Conservation (phyloP, 2,888 invertebrate species). For the Siphlonurus alternatus region DNA sequence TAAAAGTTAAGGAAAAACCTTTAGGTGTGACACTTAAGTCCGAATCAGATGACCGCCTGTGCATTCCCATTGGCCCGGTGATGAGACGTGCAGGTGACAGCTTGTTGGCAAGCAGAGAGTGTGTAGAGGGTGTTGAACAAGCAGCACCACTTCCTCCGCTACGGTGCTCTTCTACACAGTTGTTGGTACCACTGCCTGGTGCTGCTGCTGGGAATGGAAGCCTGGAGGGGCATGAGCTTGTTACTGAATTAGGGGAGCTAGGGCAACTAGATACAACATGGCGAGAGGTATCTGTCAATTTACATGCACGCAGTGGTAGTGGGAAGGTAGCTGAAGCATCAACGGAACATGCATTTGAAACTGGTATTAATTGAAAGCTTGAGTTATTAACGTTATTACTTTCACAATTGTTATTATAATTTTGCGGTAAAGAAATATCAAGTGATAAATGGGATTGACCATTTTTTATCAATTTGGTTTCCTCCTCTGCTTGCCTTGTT, state of each 20-base stretch:
- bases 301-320: background rate
- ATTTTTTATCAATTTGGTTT: background rate
- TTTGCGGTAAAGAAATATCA: background rate
- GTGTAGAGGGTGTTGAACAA: conserved; percentile 1
- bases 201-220: conserved; percentile 8
- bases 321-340: background rate
- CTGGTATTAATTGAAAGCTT: background rate
- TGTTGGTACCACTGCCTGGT: conserved; percentile 1
- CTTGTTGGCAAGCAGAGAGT: conserved; percentile 24
- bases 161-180: background rate
- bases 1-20: too few relatives aligned
- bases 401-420: too few relatives aligned
- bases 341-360: background rate
- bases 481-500: background rate
- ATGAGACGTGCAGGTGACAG: conserved; percentile 37
- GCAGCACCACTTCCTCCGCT: conserved; percentile 10
- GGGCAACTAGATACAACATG: background rate
- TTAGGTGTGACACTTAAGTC: conserved; percentile 85
- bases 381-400: background rate
- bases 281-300: background rate
- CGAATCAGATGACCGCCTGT: conserved; percentile 80
- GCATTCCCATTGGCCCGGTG: conserved; percentile 32
- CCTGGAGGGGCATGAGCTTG: conserved; percentile 8
- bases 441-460: background rate
- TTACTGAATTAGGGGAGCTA: conserved; percentile 3